Evolutionary conservation across 1,140 invertebrate species (phyloP), one percentile per base, ranked within the genome.

Genomic region (Anoplolepis gracilipes): DNA sequence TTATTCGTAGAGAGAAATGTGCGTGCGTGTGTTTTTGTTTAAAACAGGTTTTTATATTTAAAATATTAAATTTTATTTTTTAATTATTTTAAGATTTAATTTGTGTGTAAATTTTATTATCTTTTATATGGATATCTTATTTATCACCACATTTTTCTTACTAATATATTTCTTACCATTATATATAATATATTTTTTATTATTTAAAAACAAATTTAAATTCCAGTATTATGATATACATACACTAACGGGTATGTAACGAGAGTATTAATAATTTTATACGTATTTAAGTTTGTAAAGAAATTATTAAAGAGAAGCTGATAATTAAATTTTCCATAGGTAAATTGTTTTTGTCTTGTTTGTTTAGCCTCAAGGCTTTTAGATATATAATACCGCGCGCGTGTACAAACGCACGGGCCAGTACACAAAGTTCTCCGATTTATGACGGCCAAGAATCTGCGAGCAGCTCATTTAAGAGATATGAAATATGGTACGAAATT

Each of bases 401-500:
- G 33, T 59, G 49, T 42, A 25, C 62, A 70, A 67, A 42, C 53
- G 55, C 16, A 22, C 42, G 57, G 46, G 55, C 36, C 22, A 53
- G 25, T 75, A 85, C 87, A 88, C 78, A 89, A 89, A 89, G 67
- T 88, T 88, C 87, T 88, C 87, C 75, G 87, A 88, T 85, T 89
- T 85, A 89, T 61, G 75, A 30, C 46, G 55, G 39, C 11, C 55
- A 53, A 59, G 61, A 25, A 61, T 36, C 59, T 61, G 25, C 57
- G 42, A 19, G 30, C 36, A 30, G 46, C 46, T 79, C 84, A 69
- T 88, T 88, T 75, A 88, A 69, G 11, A 46, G 46, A 49, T 49
- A 49, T 16, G 4, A 49, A 49, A 49, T 49, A 19, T 67, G 28
- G 57, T 70, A 64, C 33, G 76, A 19, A 11, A 19, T n/a, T 59